Base-by-base conservation (phyloP, 2,797 vertebrate genomes). In the Nyctalus aviator region DNA sequence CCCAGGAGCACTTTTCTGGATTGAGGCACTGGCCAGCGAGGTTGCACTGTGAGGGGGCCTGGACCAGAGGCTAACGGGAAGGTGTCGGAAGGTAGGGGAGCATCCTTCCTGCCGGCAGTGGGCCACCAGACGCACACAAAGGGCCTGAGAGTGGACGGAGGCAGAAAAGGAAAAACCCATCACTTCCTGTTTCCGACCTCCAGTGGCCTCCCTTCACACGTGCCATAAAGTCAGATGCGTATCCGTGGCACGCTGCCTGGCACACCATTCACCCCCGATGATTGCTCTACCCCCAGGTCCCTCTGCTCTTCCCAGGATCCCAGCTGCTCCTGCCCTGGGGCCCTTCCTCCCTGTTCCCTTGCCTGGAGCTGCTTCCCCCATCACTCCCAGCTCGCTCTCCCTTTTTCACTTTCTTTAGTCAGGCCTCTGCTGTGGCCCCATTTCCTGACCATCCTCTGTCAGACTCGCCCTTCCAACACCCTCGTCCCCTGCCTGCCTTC, bases 161-260 rank as follows among this genome's bases (percentile, higher is more conserved):
- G 21, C 23, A 25, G 37, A 53, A 23, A 17, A 20, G 2, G 44
- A 15, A 68, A 91, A 68, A 8, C 41, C 48, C 18, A 3, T 12
- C 44, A 6, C 13, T 32, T 64, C 32, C 73, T 12, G 35, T 46
- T 14, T n/a, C 15, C 8, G 17, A 27, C 62, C 64, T 30, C 32
- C 44, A 46, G 44, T 6, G 57, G 15, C 62, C 37, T 84, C 25
- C 20, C 23, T 37, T 69, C 8, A 1, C 18, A 4, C 1, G 37
- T 79, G n/a, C 5, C 14, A 2, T 13, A 14, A 88, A 30, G 64
- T 41, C 62, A n/a, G 55, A 50, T 6, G 69, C 27, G 0, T 7
- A 27, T 10, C 8, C 1, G 0, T 5, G 50, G 18, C 8, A 11
- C 44, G 1, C 44, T 4, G 0, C 37, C 3, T 17, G n/a, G 23